phyloP scores from a whole-genome alignment of 2,797 vertebrate genomes.

The Pagetopsis macropterus region DNA sequence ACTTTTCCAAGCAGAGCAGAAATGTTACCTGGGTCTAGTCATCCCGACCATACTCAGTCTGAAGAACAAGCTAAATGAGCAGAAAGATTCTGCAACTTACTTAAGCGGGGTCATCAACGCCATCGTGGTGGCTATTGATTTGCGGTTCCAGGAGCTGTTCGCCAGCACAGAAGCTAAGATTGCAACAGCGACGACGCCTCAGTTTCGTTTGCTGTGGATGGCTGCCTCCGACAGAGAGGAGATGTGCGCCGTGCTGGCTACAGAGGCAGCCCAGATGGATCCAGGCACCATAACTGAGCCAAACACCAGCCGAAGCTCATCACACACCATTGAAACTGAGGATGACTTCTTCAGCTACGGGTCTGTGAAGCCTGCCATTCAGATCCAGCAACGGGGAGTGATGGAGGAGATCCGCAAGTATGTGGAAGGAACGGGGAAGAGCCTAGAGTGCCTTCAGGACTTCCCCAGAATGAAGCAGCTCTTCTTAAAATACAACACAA shows the following conservation, averaged over 20 bases:
- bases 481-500: constrained; percentile 83
- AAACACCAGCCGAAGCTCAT: constrained; percentile 53
- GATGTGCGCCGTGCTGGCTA: constrained; percentile 75
- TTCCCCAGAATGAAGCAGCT: constrained; percentile 81
- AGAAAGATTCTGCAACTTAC: constrained; percentile 70
- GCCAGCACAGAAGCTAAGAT: constrained; percentile 77
- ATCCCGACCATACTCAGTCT: constrained; percentile 82
- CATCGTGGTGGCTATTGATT: constrained; percentile 72
- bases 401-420: constrained; percentile 80
- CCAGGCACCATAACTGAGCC: constrained; percentile 44
- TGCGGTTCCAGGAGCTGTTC: constrained; percentile 79
- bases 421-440: constrained; percentile 80
- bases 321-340: constrained; percentile 69
- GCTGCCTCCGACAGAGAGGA: constrained; percentile 78
- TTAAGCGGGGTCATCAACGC: constrained; percentile 69
- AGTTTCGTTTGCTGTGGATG: constrained; percentile 84
- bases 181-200: constrained; percentile 79
- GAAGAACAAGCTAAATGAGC: constrained; percentile 82
- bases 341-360: constrained; percentile 84
- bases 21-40: constrained; percentile 81
- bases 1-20: constrained; percentile 83
- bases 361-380: constrained; percentile 60
- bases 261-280: constrained; percentile 75
- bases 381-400: constrained; percentile 68
- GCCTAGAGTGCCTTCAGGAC: constrained; percentile 80